phyloP scores from a whole-genome alignment of 2,797 vertebrate genomes.

The Scolopax rusticola region DNA sequence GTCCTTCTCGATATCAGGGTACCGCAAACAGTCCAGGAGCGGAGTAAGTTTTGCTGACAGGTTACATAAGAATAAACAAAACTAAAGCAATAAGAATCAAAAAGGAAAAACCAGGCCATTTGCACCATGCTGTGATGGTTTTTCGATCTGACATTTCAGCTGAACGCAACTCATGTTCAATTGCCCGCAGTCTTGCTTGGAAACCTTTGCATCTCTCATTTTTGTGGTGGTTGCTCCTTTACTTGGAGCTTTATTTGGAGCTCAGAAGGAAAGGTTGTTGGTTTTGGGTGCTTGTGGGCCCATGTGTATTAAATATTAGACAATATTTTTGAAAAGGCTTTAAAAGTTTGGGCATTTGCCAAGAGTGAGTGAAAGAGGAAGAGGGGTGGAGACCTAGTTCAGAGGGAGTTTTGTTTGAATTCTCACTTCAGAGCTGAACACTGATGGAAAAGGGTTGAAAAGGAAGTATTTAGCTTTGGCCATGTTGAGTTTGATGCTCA shows the following conservation, averaged over 20 bases:
- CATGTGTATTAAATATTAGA: not conserved
- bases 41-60: conserved; percentile 65
- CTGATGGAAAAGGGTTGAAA: not conserved
- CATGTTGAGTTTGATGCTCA: not conserved
- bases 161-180: not conserved
- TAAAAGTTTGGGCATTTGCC: not conserved
- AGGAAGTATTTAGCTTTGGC: not conserved
- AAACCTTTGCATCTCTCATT: not conserved
- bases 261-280: not conserved
- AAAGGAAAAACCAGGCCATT: conserved; percentile 63
- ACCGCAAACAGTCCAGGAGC: conserved; percentile 29
- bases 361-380: not conserved
- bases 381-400: not conserved
- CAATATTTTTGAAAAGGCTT: not conserved
- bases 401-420: not conserved
- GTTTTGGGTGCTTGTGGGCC: not conserved
- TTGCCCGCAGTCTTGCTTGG: conserved; percentile 34
- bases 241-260: not conserved
- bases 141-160: conserved; percentile 63
- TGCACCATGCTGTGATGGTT: conserved; percentile 39
- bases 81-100: conserved; percentile 56
- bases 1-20: conserved; percentile 66
- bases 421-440: not conserved
- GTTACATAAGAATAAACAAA: conserved; percentile 76
- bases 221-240: not conserved